Base-by-base conservation (phyloP, 2,888 invertebrate genomes). In the Nephrotoma guestfalica region DNA sequence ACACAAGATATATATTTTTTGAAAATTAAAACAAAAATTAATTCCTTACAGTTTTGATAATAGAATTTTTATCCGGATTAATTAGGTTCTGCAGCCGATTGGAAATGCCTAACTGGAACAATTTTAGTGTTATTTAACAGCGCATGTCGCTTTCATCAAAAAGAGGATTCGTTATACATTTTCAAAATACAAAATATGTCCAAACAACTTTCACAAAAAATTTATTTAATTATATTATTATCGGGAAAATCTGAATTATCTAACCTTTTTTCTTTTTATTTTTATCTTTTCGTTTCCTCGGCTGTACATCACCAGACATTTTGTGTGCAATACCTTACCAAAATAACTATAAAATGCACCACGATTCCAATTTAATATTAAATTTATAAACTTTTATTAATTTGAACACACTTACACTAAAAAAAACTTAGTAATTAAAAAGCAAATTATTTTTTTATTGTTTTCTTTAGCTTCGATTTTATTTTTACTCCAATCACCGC, bases 301-400 rank as follows among this genome's bases (percentile, higher is more conserved):
- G 96, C 92, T 96, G 96, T 89, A 96, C 95, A 92, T 97, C 96
- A 89, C 96, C 96, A 91, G 96, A 96, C 97, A 97, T 96, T 92
- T 91, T 93, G 43, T 57, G 41, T 86, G 91, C 89, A 90, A 89
- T 88, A 7, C 30, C 11, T 18, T 30, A 71, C 71, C 18, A 71
- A 43, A 57, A 57, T 18, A 18, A 30, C 6, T 71, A 71, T 30
- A 71, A 71, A 71, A 9, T 71, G 0, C 9, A 30, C 51, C 15
- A 57, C n/a, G 1, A 2, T 57, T 71, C 30, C 71, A 9, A 9
- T 71, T 18, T 9, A 71, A 71, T 30, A 71, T 6, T 1, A 15
- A 15, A 51, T 2, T 30, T 3, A 51, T 51, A 15, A 51, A 51
- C 51, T 51, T 47, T 15, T 30, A 9, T 71, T 71, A 30, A 57